Evolutionary conservation across 2,888 invertebrate species (phyloP).

Genomic region (Parnassius smintheus): DNA sequence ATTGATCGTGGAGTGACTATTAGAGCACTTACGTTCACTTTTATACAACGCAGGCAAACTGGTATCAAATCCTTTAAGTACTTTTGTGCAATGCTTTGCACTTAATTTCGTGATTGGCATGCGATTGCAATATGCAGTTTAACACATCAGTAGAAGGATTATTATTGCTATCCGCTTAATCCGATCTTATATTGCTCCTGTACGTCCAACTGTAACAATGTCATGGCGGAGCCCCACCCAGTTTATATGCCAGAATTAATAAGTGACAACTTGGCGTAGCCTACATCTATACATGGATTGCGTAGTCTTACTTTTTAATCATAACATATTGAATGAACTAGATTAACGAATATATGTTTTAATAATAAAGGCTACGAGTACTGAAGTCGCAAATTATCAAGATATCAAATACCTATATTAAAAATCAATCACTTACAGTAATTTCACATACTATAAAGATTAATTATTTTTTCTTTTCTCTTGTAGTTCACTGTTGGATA

Average conservation of each 20-base stretch:
- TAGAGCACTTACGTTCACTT: slow-evolving; percentile 58
- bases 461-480: too few relatives aligned
- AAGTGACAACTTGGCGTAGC: slow-evolving; percentile 20
- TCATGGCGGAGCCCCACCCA: slow-evolving; percentile 44
- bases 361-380: slow-evolving; percentile 16
- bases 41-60: slow-evolving; percentile 63
- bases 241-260: slow-evolving; percentile 29
- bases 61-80: slow-evolving; percentile 57
- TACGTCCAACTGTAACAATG: slow-evolving; percentile 46
- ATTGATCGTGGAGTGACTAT: slow-evolving; percentile 59
- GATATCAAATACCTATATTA: neutral
- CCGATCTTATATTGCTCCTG: slow-evolving; percentile 20
- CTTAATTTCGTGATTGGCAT: slow-evolving; percentile 30
- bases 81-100: slow-evolving; percentile 43
- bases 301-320: slow-evolving; percentile 16
- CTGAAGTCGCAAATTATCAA: slow-evolving; percentile 5
- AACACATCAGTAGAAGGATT: slow-evolving; percentile 30
- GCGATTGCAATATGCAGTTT: slow-evolving; percentile 36
- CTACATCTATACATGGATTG: slow-evolving; percentile 27
- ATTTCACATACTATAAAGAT: too few relatives aligned
- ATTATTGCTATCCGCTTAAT: slow-evolving; percentile 24
- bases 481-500: too few relatives aligned
- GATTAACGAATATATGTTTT: slow-evolving; percentile 19
- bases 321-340: slow-evolving; percentile 21
- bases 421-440: too few relatives aligned